Evolutionary conservation across 2,113 vertebrate genomes (phyloP).

Genomic region (Bos taurus): ARS-UCD2.0 NC_037337.1:37061501-37062000

Average conservation of each 20-base stretch:
- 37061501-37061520: no score
- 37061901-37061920: neutral
- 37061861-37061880: neutral
- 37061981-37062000: conserved; percentile 16
- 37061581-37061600: no score
- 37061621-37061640: neutral
- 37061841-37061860: neutral
- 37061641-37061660: neutral
- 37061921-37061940: neutral
- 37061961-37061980: neutral
- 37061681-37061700: neutral
- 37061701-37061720: neutral
- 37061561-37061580: no score
- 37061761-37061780: neutral
- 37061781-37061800: neutral
- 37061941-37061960: neutral
- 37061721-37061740: neutral
- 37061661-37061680: neutral
- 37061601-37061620: neutral
- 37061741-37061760: neutral
- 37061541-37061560: no score
- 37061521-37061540: no score
- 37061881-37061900: neutral
- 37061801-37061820: conserved; percentile 1
- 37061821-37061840: neutral